Conservation (phyloP, 2,888 invertebrate genomes). For the Meliscaeva auricollis region DNA sequence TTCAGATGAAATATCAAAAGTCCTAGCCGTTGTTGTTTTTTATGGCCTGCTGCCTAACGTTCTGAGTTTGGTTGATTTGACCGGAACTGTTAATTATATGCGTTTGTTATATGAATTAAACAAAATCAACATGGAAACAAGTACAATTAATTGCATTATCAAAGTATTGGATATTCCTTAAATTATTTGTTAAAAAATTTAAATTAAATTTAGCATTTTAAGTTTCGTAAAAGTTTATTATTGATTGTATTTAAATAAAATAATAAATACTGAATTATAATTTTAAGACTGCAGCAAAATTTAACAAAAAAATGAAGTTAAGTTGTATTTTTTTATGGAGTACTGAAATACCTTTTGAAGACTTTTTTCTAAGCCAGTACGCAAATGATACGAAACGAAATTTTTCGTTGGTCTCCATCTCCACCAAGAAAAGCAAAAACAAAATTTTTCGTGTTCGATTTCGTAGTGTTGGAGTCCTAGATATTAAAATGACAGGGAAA, state of each 20-base stretch:
- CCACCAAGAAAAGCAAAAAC: no score
- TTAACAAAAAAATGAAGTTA: not conserved
- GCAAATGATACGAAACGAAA: no score
- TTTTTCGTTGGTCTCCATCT: no score
- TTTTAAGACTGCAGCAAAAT: not conserved
- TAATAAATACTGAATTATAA: slow-evolving; percentile 15
- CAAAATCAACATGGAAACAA: slow-evolving; percentile 80
- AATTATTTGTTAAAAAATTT: slow-evolving; percentile 4
- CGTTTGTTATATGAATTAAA: slow-evolving; percentile 81
- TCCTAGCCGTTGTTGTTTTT: slow-evolving; percentile 81
- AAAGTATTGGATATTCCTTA: slow-evolving; percentile 77
- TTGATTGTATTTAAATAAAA: not conserved
- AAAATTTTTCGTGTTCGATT: no score
- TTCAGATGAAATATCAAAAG: slow-evolving; percentile 78
- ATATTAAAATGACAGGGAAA: no score
- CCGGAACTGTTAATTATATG: slow-evolving; percentile 80
- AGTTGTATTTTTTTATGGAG: no score
- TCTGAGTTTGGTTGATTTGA: slow-evolving; percentile 80
- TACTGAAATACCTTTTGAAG: no score
- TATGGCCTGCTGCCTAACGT: slow-evolving; percentile 82
- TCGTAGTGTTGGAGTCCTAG: no score
- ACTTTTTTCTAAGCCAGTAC: no score
- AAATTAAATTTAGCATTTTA: slow-evolving; percentile 11
- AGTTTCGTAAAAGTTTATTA: not conserved
- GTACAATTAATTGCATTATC: slow-evolving; percentile 80